Conservation (phyloP, 2,113 vertebrate genomes). For the Stercorarius parasiticus region DNA sequence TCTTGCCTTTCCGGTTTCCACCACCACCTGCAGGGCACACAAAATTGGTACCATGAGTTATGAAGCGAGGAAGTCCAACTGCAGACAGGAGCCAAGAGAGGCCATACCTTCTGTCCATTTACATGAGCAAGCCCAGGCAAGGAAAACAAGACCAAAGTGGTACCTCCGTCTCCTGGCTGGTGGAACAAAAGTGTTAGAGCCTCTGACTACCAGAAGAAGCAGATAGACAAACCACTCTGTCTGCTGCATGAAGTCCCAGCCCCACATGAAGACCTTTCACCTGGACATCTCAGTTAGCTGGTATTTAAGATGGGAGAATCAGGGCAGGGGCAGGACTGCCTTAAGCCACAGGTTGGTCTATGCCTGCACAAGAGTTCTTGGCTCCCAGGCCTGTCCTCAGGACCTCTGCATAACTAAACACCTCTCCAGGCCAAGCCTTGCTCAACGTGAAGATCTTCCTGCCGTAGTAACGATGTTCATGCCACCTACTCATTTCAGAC, state of each 20-base stretch:
- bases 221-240: not conserved
- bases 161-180: not conserved
- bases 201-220: not conserved
- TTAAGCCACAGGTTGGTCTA: not conserved
- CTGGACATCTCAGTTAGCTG: not conserved
- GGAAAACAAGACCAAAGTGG: not conserved
- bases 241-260: not conserved
- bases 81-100: not conserved
- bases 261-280: not conserved
- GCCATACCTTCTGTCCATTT: not conserved
- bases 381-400: not conserved
- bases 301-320: not conserved
- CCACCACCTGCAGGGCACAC: conserved; percentile 84
- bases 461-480: not conserved
- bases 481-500: conserved; percentile 32
- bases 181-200: not conserved
- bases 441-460: not conserved
- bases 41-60: not conserved
- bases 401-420: not conserved
- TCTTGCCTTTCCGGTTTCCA: conserved; percentile 96
- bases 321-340: not conserved
- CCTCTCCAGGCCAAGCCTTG: not conserved
- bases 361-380: not conserved
- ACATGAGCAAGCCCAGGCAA: not conserved
- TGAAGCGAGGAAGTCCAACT: not conserved